Evolutionary conservation across 2,113 vertebrate genomes (phyloP), one percentile per base, ranked within the genome.

Genomic region (Mugil cephalus): DNA sequence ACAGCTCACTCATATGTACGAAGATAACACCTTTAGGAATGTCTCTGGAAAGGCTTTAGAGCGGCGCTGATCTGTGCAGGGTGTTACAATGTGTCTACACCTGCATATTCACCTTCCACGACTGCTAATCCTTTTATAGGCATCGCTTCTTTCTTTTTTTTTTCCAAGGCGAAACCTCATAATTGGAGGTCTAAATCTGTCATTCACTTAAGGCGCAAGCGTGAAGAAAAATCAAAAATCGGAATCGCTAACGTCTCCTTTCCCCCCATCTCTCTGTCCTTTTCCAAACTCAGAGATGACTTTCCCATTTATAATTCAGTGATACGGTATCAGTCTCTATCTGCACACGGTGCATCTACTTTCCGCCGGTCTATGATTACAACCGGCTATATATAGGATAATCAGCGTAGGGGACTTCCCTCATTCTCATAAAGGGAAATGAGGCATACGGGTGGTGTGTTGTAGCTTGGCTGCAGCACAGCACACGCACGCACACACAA

Each of bases 381-480:
- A 92, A 93, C 93, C 81, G 93, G 89, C 88, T 94, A 94, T 95
- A 95, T 94, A 94, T 91, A 93, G 94, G 93, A 91, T 94, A 91
- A 96, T 96, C 94, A 94, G 94, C 88, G 80, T 91, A 86, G 88
- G 93, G 93, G 94, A 94, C 92, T 94, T 91, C 94, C 93, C 94
- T 94, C 68, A 59, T 81, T 86, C 84, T 87, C 84, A 89, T 95
- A 94, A 95, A 91, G 90, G 94, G 94, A 95, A 95, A 94, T 93
- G 94, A 93, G 93, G 93, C 94, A 92, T 94, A 91, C 74, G 93
- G 85, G 87, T 89, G 93, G 92, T 93, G 92, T 90, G 92, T 89
- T 19, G 15, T 72, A 18, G 72, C 78, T 73, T 47, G 61, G 81
- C 82, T 17, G 30, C 53, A 65, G 69, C 53, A 30, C 61, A 69